phyloP scores from a whole-genome alignment of 2,888 invertebrate genomes.

The Perizoma flavofasciatum region DNA sequence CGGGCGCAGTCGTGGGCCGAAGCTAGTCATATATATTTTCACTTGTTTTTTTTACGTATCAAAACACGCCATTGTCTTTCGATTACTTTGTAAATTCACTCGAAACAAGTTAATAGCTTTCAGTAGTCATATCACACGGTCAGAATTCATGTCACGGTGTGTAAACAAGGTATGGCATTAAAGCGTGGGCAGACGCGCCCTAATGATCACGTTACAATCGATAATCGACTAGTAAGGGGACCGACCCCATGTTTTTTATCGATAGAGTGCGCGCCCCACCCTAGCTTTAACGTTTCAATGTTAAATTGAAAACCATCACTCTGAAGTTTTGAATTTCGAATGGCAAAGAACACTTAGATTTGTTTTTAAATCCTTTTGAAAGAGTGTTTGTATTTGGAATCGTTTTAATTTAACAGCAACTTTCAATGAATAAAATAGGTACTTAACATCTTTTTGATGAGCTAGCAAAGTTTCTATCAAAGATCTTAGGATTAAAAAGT shows the following conservation, averaged over 20 bases:
- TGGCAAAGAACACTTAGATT: constrained; percentile 20
- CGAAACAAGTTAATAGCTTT: constrained; percentile 39
- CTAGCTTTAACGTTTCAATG: constrained; percentile 27
- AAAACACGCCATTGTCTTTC: constrained; percentile 29
- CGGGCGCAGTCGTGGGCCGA: too few species aligned
- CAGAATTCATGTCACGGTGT: constrained; percentile 40
- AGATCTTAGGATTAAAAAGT: constrained; percentile 34
- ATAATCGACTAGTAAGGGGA: constrained; percentile 44
- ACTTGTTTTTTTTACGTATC: constrained; percentile 10
- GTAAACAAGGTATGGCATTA: constrained; percentile 47
- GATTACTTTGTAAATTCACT: constrained; percentile 30
- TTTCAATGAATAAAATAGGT: constrained; percentile 12
- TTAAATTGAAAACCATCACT: constrained; percentile 28
- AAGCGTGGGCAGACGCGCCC: constrained; percentile 43
- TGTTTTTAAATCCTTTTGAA: constrained; percentile 27
- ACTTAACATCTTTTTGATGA: constrained; percentile 17
- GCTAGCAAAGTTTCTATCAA: constrained; percentile 26
- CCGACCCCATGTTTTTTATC: constrained; percentile 39
- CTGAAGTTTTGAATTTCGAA: constrained; percentile 27
- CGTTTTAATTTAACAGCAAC: constrained; percentile 23
- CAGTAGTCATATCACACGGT: constrained; percentile 34
- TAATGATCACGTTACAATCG: constrained; percentile 55
- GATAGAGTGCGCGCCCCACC: constrained; percentile 36
- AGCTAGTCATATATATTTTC: not conserved
- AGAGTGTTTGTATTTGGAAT: constrained; percentile 27